A percentile compares a stretch with the other conserved stretches of the same genome.
These are phyloP conservation scores for Helicoverpa assulta DNA, from an alignment of 2,888 invertebrate genomes.

Conservation along the genomic window DNA sequence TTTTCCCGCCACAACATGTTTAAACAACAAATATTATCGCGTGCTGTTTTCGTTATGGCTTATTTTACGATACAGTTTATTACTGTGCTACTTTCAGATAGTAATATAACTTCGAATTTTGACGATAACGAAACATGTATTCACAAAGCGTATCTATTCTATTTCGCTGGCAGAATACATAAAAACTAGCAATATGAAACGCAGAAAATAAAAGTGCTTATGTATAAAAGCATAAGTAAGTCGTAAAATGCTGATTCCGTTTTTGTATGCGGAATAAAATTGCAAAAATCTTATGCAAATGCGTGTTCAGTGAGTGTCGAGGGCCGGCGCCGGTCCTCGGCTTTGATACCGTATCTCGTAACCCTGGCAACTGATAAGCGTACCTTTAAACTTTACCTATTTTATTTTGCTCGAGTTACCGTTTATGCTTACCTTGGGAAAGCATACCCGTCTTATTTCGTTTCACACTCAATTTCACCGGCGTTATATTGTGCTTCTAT, in stretches of 20 bases:
- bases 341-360: constrained; percentile 53
- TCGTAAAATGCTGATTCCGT: constrained; percentile 68
- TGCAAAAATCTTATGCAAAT: constrained; percentile 70
- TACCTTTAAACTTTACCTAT: constrained; percentile 50
- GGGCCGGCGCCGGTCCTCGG: constrained; percentile 26
- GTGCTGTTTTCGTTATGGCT: constrained; percentile 47
- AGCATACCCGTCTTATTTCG: constrained; percentile 35
- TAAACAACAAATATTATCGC: constrained; percentile 58
- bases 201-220: constrained; percentile 53
- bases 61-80: constrained; percentile 63
- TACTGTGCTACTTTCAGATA: constrained; percentile 56
- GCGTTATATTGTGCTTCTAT: constrained; percentile 51
- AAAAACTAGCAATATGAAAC: constrained; percentile 51
- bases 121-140: constrained; percentile 56
- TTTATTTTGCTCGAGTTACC: constrained; percentile 49
- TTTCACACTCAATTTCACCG: constrained; percentile 42
- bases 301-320: constrained; percentile 56
- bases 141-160: constrained; percentile 53
- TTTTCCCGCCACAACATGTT: constrained; percentile 42
- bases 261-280: constrained; percentile 65
- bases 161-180: constrained; percentile 54
- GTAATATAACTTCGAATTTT: constrained; percentile 56
- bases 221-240: constrained; percentile 57
- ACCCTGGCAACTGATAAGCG: constrained; percentile 52
- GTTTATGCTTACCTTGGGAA: constrained; percentile 34